phyloP scores from a whole-genome alignment of 2,113 vertebrate genomes.

The Dromiciops gliroides region DNA sequence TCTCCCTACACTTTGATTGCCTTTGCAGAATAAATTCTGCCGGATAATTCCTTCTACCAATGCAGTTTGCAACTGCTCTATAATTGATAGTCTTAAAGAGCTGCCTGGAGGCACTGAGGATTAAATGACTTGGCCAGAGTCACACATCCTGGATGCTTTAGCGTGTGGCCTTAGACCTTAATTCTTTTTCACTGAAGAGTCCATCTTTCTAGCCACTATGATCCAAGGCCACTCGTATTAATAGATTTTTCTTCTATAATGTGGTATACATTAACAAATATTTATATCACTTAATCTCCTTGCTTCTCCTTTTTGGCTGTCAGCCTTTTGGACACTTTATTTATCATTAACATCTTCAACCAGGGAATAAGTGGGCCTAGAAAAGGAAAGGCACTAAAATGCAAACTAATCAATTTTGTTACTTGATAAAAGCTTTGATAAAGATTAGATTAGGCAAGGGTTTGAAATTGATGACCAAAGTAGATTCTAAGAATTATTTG shows the following conservation, averaged over 20 bases:
- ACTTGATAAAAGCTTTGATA: conserved; percentile 40
- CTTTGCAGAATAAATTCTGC: neutral
- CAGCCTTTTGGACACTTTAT: conserved; percentile 10
- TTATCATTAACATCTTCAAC: conserved; percentile 17
- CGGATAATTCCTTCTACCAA: neutral
- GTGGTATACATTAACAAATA: neutral
- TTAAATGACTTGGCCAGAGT: neutral
- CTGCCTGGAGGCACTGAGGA: too few relatives aligned
- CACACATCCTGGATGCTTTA: neutral
- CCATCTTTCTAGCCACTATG: neutral
- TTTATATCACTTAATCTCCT: neutral
- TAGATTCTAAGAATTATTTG: conserved; percentile 40
- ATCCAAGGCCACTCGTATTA: neutral
- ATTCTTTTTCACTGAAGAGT: neutral
- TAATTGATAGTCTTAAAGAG: neutral
- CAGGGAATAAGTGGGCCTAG: neutral
- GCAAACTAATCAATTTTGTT: neutral
- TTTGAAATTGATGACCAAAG: conserved; percentile 30
- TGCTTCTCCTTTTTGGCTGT: neutral
- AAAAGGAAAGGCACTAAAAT: conserved; percentile 25
- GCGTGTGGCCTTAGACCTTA: neutral
- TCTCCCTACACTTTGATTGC: neutral
- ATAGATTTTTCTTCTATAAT: neutral
- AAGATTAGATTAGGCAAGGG: conserved; percentile 34
- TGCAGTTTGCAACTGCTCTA: neutral